A percentile compares a stretch with the other conserved stretches of the same genome.
These are phyloP conservation scores for Myopa testacea DNA, from an alignment of 2,888 invertebrate genomes.

Conservation along the genomic window DNA sequence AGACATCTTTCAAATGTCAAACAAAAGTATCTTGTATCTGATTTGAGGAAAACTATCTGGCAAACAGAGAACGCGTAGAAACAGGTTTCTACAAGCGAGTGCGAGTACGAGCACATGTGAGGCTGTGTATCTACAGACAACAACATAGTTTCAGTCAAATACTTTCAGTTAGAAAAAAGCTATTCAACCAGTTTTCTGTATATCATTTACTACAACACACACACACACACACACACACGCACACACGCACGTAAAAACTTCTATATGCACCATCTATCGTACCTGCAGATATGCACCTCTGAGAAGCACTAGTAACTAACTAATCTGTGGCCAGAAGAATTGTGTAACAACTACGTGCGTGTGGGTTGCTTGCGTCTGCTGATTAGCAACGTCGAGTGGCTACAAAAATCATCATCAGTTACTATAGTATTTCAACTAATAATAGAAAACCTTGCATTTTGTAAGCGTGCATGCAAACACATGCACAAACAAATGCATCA, in stretches of 20 bases:
- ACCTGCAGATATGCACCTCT: not conserved
- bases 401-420: not conserved
- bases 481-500: not conserved
- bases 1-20: slow-evolving; percentile 28
- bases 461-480: slow-evolving; percentile 11
- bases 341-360: slow-evolving; percentile 23
- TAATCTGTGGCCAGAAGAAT: slow-evolving; percentile 16
- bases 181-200: slow-evolving; percentile 27
- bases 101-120: not conserved
- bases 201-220: not conserved
- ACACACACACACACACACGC: slow-evolving; percentile 7
- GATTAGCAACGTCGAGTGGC: slow-evolving; percentile 9
- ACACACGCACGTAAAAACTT: not conserved
- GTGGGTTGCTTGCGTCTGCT: slow-evolving; percentile 22
- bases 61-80: not conserved
- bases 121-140: slow-evolving; percentile 1
- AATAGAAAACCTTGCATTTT: slow-evolving; percentile 33
- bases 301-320: slow-evolving; percentile 22
- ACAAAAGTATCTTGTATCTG: slow-evolving; percentile 7
- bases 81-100: not conserved
- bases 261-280: not conserved
- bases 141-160: not conserved
- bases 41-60: slow-evolving; percentile 15
- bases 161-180: slow-evolving; percentile 10
- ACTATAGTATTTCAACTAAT: slow-evolving; percentile 17